Evolutionary conservation across 2,888 invertebrate species (phyloP), one percentile per base, ranked within the genome.

Genomic region (Oscheius sp.): DNA sequence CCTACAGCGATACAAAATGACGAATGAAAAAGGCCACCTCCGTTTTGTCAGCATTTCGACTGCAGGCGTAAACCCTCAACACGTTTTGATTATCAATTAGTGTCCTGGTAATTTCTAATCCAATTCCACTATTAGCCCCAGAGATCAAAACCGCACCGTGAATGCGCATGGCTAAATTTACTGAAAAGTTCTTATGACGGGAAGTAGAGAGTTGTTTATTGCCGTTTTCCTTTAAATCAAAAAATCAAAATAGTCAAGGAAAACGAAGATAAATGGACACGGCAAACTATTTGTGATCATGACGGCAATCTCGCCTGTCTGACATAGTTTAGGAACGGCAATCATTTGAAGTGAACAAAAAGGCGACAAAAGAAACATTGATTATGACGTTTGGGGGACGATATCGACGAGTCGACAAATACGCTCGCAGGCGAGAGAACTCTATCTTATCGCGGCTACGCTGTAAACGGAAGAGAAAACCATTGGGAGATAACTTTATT

Each of bases 61-160:
- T 55, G 9, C 71, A 61, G 23, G 71, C 71, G 35, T 71, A 71
- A 46, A 71, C 71, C 7, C 63, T 46, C 7, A 43, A 21, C 12
- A 71, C 71, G 41, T 59, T 35, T 9, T 46, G 49, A 41, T 71
- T 71, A 2, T n/a, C 21, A 16, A 71, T 13, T n/a, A 71, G 56
- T 1, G 61, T 6, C 29, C 41, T 61, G 9, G 71, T 71, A n/a
- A 71, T 7, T 61, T 71, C 71, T 16, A 71, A 53, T 13, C 71
- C 71, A 21, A 71, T 52, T 71, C 71, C 71, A 1, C 71, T 61
- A 49, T 71, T 71, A 18, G 71, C 71, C 2, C 71, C 71, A 16
- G 71, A 52, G 27, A 71, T 61, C 21, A 71, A 13, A 3, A 71
- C 71, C n/a, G 21, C 56, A 6, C 71, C 71, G 52, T 71, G 49